A percentile compares a stretch with the other conserved stretches of the same genome.
phyloP scores from a whole-genome alignment of 1,140 invertebrate species.

The Plectrocnemia conspersa region DNA sequence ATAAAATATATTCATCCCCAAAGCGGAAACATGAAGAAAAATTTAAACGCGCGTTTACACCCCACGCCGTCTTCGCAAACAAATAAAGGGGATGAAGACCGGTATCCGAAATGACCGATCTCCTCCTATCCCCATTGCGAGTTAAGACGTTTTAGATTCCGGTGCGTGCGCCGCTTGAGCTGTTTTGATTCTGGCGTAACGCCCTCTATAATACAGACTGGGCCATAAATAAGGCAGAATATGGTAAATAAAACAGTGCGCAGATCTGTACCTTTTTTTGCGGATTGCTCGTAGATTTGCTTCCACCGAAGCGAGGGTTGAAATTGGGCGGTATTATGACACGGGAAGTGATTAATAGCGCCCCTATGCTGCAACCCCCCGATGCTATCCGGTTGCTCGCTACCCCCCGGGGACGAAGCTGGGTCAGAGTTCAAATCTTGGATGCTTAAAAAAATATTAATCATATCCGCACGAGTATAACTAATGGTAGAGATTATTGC shows the following conservation, averaged over 20 bases:
- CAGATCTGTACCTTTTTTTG: slow-evolving; percentile 10
- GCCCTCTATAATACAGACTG: slow-evolving; percentile 13
- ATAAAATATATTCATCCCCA: neutral
- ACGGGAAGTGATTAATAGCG: slow-evolving; percentile 38
- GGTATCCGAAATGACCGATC: neutral
- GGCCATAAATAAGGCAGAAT: slow-evolving; percentile 54
- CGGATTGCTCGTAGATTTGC: neutral
- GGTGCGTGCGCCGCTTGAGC: too few relatives aligned
- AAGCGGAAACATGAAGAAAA: slow-evolving; percentile 8
- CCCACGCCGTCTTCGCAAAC: slow-evolving; percentile 16
- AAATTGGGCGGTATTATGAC: slow-evolving; percentile 55
- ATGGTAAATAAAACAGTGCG: slow-evolving; percentile 54
- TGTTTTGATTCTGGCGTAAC: neutral
- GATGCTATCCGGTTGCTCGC: neutral
- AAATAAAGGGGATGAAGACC: slow-evolving; percentile 29
- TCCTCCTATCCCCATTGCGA: neutral
- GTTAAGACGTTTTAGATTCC: neutral
- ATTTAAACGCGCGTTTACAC: slow-evolving; percentile 27
- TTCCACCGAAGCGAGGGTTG: slow-evolving; percentile 3
- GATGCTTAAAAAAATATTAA: slow-evolving; percentile 10
- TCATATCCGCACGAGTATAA: neutral
- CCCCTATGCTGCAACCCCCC: neutral
- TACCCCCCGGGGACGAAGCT: slow-evolving; percentile 5
- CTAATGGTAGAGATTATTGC: too few relatives aligned
- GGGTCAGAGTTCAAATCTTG: slow-evolving; percentile 18